Evolutionary conservation across 1,140 invertebrate species (phyloP).

Genomic region (Oedothorax gibbosus): DNA sequence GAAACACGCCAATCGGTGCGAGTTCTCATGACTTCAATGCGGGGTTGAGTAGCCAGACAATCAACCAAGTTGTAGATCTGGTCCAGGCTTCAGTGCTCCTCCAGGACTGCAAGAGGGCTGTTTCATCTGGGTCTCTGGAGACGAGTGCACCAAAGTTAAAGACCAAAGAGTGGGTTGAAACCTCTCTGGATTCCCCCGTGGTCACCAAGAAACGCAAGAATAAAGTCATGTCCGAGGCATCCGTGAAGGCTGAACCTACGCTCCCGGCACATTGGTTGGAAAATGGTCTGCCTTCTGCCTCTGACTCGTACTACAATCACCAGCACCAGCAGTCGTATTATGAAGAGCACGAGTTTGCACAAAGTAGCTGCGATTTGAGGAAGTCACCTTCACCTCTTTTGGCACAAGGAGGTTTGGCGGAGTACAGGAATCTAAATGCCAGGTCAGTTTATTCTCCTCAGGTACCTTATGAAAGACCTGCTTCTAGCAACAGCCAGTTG

Average conservation of each 20-base stretch:
- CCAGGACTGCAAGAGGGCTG: constrained; percentile 51
- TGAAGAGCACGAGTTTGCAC: not conserved
- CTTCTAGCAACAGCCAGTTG: not conserved
- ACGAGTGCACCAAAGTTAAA: constrained; percentile 34
- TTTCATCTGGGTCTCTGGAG: constrained; percentile 18
- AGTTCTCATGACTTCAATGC: not conserved
- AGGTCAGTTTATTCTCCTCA: not conserved
- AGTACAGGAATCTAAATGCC: not conserved
- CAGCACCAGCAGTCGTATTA: constrained; percentile 9
- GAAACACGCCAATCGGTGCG: not conserved
- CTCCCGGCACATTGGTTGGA: constrained; percentile 42
- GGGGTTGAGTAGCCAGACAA: constrained; percentile 8
- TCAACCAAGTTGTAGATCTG: constrained; percentile 43
- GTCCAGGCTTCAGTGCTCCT: constrained; percentile 40
- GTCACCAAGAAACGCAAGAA: constrained; percentile 47
- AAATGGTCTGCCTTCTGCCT: constrained; percentile 40
- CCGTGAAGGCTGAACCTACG: not conserved
- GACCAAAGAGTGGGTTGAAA: constrained; percentile 82
- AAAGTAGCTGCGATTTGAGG: constrained; percentile 2
- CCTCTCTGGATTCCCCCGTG: constrained; percentile 75
- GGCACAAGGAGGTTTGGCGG: not conserved
- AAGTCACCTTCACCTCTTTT: constrained; percentile 27
- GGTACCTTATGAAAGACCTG: constrained; percentile 1
- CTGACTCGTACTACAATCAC: not conserved
- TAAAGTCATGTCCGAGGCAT: constrained; percentile 8